These are phyloP conservation scores for Macrochelys suwanniensis DNA, from an alignment of 2,797 vertebrate species.

Conservation along the genomic window DNA sequence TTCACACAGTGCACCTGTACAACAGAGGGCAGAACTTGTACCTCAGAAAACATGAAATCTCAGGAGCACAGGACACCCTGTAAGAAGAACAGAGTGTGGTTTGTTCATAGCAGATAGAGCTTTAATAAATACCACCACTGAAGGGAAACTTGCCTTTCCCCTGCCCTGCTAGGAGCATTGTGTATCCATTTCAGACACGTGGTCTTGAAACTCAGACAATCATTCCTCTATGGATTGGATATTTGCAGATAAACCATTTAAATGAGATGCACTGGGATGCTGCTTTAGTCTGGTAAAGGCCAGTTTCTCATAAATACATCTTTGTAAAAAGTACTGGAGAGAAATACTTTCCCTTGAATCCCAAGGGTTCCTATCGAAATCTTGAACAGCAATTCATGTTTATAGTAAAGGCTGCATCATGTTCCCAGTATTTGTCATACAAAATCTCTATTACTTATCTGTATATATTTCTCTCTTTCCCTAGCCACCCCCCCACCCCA, in stretches of 20 bases:
- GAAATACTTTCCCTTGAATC: constrained; percentile 45
- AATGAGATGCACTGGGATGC: constrained; percentile 28
- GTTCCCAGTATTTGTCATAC: constrained; percentile 61
- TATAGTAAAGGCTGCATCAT: constrained; percentile 48
- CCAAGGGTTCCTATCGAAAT: constrained; percentile 48
- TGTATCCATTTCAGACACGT: constrained; percentile 28
- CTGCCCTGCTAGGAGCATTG: neutral
- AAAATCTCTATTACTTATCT: constrained; percentile 58
- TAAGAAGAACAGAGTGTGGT: neutral
- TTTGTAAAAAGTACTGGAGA: constrained; percentile 30
- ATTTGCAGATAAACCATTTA: constrained; percentile 47
- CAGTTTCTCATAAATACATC: constrained; percentile 27
- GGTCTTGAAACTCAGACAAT: constrained; percentile 51
- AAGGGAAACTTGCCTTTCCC: constrained; percentile 25
- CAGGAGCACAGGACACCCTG: neutral
- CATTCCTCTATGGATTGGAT: constrained; percentile 59
- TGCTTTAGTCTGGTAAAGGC: constrained; percentile 38
- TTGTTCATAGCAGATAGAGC: constrained; percentile 5
- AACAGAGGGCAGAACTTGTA: neutral
- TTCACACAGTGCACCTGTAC: neutral
- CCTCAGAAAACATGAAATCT: neutral
- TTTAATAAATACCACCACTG: neutral
- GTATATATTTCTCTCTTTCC: constrained; percentile 47
- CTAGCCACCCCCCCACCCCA: neutral
- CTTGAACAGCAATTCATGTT: constrained; percentile 23